A percentile compares a stretch with the other conserved stretches of the same genome.
Conservation (phyloP, 1,140 invertebrate genomes). For the Brachionus koreanus region DNA sequence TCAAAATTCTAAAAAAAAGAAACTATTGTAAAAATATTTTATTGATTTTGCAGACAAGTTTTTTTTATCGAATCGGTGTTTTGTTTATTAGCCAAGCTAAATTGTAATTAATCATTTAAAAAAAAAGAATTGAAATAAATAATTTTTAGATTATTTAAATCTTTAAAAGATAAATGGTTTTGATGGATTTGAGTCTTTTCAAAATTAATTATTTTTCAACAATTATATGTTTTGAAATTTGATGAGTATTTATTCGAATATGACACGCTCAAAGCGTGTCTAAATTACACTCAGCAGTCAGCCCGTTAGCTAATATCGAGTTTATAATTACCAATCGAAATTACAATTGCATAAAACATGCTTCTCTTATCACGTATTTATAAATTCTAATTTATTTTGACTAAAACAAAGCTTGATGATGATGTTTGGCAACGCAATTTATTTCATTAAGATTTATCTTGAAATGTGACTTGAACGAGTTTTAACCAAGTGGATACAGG, state of each 20-base stretch:
- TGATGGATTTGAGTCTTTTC: too few relatives aligned
- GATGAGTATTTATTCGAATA: neutral
- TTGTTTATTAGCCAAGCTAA: too few relatives aligned
- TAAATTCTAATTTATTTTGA: neutral
- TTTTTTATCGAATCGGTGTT: too few relatives aligned
- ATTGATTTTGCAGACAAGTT: too few relatives aligned
- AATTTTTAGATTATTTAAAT: too few relatives aligned
- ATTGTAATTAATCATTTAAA: too few relatives aligned
- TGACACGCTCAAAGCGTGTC: neutral
- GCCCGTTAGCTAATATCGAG: neutral
- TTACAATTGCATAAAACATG: neutral
- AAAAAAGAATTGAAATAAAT: too few relatives aligned
- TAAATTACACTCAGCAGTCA: neutral
- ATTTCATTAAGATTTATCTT: neutral
- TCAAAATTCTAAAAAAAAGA: too few relatives aligned
- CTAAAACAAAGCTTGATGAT: slow-evolving; percentile 1
- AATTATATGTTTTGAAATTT: neutral
- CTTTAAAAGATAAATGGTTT: too few relatives aligned
- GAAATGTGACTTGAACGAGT: neutral
- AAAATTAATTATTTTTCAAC: too few relatives aligned
- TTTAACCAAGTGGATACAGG: neutral
- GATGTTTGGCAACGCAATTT: neutral
- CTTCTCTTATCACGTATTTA: neutral
- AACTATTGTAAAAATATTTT: too few relatives aligned
- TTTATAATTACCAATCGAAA: neutral